phyloP scores from a whole-genome alignment of 2,888 invertebrate genomes.

The Bellardia pandia region DNA sequence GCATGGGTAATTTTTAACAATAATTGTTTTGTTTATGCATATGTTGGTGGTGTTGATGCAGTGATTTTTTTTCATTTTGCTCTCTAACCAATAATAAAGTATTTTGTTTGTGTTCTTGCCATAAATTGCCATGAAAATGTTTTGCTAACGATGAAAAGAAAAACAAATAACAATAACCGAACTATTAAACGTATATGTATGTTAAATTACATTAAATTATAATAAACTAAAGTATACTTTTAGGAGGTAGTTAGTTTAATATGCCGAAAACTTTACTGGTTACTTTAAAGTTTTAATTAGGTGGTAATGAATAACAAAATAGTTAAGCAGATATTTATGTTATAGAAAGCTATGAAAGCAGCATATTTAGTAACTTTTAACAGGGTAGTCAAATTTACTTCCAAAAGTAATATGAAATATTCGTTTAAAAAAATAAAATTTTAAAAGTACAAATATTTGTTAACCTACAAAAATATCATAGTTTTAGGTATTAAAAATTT shows the following conservation, averaged over 20 bases:
- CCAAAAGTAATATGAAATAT: no score
- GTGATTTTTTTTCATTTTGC: slow-evolving; percentile 3
- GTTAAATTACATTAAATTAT: slow-evolving; percentile 17
- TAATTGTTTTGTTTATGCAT: slow-evolving; percentile 70
- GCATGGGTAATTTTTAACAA: slow-evolving; percentile 66
- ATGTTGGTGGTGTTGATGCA: slow-evolving; percentile 32
- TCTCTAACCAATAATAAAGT: slow-evolving; percentile 30
- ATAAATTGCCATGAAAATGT: slow-evolving; percentile 45
- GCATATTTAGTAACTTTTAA: no score
- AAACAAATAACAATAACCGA: slow-evolving; percentile 11
- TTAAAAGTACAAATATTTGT: no score
- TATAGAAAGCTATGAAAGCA: no score
- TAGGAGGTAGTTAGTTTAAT: slow-evolving; percentile 4
- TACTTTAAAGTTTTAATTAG: not conserved
- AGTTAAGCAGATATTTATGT: no score
- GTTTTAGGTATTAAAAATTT: no score
- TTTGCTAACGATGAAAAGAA: slow-evolving; percentile 7
- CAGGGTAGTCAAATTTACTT: no score
- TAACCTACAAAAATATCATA: no score
- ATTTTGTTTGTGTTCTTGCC: slow-evolving; percentile 29
- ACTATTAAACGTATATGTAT: slow-evolving; percentile 11
- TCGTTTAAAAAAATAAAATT: no score
- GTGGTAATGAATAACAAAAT: not conserved
- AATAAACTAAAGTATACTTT: slow-evolving; percentile 37
- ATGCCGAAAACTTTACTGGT: slow-evolving; percentile 11